Evolutionary conservation across 2,888 invertebrate genomes (phyloP).

Genomic region (Maniola hyperantus): DNA sequence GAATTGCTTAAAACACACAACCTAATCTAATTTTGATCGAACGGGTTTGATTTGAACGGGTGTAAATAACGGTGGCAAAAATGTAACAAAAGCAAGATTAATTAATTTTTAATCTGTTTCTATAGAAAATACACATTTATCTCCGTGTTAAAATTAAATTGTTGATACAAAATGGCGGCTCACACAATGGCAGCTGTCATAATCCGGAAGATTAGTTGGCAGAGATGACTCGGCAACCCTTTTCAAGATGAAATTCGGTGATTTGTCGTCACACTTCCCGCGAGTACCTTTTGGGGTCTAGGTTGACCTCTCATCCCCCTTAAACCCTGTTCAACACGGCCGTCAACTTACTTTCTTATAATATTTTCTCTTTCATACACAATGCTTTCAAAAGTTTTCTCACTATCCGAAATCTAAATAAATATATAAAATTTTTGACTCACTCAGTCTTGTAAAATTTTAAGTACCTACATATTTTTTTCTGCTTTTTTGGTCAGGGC

Average conservation of each 20-base stretch:
- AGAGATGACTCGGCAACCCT: constrained; percentile 15
- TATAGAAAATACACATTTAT: background rate
- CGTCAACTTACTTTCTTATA: constrained; percentile 23
- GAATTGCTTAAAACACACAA: too few species aligned
- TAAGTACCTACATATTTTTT: too few species aligned
- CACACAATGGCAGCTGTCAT: background rate
- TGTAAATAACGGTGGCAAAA: too few species aligned
- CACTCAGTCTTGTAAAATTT: too few species aligned
- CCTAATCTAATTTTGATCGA: too few species aligned
- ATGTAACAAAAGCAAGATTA: too few species aligned
- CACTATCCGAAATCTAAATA: too few species aligned
- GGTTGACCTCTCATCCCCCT: constrained; percentile 19
- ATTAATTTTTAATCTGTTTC: background rate
- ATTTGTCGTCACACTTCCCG: constrained; percentile 19
- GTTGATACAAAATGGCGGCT: background rate
- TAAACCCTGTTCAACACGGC: constrained; percentile 7
- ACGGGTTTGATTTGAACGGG: too few species aligned
- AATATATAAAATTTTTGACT: too few species aligned
- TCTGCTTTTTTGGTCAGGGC: too few species aligned
- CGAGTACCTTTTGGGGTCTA: constrained; percentile 17
- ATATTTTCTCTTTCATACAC: background rate
- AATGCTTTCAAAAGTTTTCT: background rate
- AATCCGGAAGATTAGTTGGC: constrained; percentile 18
- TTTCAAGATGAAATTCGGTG: constrained; percentile 16
- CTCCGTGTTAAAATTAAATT: background rate